phyloP scores from a whole-genome alignment of 2,797 vertebrate genomes.

The Glyptemys insculpta region DNA sequence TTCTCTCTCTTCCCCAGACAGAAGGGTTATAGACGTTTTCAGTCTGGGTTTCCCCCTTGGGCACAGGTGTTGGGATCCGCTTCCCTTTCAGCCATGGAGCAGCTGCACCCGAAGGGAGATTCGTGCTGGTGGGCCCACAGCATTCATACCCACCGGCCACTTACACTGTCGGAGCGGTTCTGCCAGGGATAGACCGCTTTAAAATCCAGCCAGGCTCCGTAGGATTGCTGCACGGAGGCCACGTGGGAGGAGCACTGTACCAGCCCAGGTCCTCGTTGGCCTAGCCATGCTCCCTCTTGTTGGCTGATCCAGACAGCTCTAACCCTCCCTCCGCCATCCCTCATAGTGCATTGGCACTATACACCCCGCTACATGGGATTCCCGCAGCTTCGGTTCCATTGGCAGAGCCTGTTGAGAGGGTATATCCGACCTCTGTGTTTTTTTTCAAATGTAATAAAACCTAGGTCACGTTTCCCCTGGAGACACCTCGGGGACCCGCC shows the following conservation, averaged over 20 bases:
- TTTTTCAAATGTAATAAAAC: background rate
- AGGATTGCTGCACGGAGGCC: background rate
- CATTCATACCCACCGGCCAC: background rate
- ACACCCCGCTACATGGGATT: fast-evolving
- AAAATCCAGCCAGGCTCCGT: background rate
- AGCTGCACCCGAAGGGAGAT: fast-evolving
- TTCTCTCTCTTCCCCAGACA: background rate
- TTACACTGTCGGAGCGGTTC: background rate
- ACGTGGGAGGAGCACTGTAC: background rate
- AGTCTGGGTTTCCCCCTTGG: background rate
- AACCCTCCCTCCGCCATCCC: background rate
- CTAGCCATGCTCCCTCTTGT: background rate
- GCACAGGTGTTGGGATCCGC: background rate
- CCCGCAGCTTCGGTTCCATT: fast-evolving
- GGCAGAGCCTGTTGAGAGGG: no score
- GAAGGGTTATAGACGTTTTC: background rate
- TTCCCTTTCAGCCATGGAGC: background rate
- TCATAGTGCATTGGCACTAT: fast-evolving
- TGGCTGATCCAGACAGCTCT: background rate
- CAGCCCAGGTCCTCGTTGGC: background rate
- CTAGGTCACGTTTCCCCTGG: background rate
- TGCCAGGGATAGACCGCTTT: background rate
- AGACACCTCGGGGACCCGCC: background rate
- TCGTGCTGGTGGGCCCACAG: background rate
- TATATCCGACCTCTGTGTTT: background rate